These are phyloP conservation scores for Schrankia costaestrigalis DNA, from an alignment of 2,888 invertebrate genomes.

Conservation along the genomic window DNA sequence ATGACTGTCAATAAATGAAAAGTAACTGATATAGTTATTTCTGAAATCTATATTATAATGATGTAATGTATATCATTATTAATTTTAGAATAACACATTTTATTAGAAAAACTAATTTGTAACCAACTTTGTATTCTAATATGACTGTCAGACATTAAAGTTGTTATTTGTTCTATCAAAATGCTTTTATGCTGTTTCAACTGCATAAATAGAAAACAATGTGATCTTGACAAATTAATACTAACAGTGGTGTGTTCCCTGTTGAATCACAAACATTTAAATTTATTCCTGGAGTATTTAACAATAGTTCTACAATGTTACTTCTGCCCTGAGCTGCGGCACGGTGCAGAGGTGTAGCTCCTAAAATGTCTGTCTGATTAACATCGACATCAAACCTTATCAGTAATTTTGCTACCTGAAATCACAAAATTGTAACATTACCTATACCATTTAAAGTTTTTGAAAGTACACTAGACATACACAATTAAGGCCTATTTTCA, in stretches of 20 bases:
- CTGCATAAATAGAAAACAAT: too few species aligned
- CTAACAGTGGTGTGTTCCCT: conserved; percentile 88
- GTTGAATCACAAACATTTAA: conserved; percentile 84
- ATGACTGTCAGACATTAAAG: too few species aligned
- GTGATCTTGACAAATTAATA: too few species aligned
- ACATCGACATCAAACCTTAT: conserved; percentile 85
- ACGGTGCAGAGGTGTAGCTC: conserved; percentile 88
- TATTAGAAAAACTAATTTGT: too few species aligned
- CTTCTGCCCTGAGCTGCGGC: conserved; percentile 83
- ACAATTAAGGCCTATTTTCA: too few species aligned
- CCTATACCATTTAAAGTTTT: not conserved
- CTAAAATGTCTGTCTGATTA: conserved; percentile 84
- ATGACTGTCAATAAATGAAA: conserved; percentile 85
- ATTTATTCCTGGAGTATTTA: conserved; percentile 76
- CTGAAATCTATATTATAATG: too few species aligned
- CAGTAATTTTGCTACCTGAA: conserved; percentile 84
- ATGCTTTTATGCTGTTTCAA: too few species aligned
- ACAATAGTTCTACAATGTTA: conserved; percentile 83
- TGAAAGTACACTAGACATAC: too few species aligned
- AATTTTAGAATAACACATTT: too few species aligned
- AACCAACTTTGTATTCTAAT: too few species aligned
- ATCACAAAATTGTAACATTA: conserved; percentile 11
- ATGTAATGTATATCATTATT: too few species aligned
- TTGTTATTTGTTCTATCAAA: too few species aligned
- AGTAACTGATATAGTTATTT: not conserved